Percentiles rank a stretch among this genome's conserved stretches.
These are phyloP conservation scores for Echiichthys vipera DNA, from an alignment of 2,797 vertebrate species.

Conservation along the genomic window DNA sequence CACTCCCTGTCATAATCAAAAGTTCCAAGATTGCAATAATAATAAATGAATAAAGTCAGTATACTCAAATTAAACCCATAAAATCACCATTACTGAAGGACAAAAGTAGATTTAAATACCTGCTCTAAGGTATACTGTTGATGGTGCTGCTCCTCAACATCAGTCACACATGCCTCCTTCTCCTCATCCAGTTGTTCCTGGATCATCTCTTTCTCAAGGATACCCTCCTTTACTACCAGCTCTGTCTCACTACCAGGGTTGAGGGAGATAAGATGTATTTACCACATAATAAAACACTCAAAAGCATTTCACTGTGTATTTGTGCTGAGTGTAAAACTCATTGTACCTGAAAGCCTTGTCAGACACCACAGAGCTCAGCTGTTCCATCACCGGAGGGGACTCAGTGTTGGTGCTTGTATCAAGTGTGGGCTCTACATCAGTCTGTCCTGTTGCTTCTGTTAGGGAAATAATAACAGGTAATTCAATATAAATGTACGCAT, in stretches of 20 bases:
- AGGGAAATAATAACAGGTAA: neutral
- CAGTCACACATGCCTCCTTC: neutral
- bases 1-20: neutral
- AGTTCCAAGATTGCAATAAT: neutral
- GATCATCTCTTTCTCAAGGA: conserved; percentile 21
- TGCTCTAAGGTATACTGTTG: conserved; percentile 28
- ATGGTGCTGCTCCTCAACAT: conserved; percentile 20
- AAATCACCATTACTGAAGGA: neutral
- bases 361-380: neutral
- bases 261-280: neutral
- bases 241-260: conserved; percentile 41
- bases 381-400: conserved; percentile 5
- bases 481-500: neutral
- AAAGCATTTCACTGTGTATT: neutral
- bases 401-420: neutral
- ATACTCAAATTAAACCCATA: neutral
- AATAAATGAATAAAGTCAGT: neutral
- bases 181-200: conserved; percentile 14
- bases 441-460: conserved; percentile 8
- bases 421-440: neutral
- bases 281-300: neutral
- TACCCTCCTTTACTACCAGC: neutral
- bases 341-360: conserved; percentile 50
- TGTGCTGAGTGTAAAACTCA: neutral
- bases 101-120: conserved; percentile 43